Conservation (phyloP, 1,140 invertebrate genomes). For the Octopus bimaculoides region DNA sequence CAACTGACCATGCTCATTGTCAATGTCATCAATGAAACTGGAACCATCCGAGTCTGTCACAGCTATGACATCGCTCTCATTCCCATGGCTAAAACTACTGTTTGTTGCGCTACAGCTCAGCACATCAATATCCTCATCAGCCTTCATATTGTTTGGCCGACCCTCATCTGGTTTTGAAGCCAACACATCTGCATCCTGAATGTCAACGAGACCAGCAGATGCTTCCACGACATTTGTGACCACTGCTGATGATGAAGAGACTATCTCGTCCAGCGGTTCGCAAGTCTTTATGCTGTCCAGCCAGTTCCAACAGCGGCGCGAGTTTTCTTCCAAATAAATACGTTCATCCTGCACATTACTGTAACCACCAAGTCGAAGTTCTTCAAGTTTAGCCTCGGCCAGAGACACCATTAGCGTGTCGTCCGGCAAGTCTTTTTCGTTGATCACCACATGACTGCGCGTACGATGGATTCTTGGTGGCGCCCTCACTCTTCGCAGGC, state of each 20-base stretch:
- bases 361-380: slow-evolving; percentile 28
- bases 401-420: slow-evolving; percentile 39
- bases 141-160: no score
- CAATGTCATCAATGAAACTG: no score
- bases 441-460: slow-evolving; percentile 46
- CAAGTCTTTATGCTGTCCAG: slow-evolving; percentile 44
- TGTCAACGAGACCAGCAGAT: no score
- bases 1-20: no score
- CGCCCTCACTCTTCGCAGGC: slow-evolving; percentile 38
- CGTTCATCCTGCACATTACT: slow-evolving; percentile 29
- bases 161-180: no score
- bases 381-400: slow-evolving; percentile 42
- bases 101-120: no score
- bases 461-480: slow-evolving; percentile 42
- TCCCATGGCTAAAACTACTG: no score
- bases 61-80: no score
- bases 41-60: no score
- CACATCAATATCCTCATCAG: no score
- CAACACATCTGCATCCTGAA: no score
- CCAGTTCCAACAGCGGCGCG: slow-evolving; percentile 49
- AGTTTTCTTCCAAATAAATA: slow-evolving; percentile 44
- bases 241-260: not conserved
- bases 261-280: slow-evolving; percentile 39
- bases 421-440: slow-evolving; percentile 43
- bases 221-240: no score